phyloP scores from a whole-genome alignment of 2,888 invertebrate species.

The Teleiodes luculella region DNA sequence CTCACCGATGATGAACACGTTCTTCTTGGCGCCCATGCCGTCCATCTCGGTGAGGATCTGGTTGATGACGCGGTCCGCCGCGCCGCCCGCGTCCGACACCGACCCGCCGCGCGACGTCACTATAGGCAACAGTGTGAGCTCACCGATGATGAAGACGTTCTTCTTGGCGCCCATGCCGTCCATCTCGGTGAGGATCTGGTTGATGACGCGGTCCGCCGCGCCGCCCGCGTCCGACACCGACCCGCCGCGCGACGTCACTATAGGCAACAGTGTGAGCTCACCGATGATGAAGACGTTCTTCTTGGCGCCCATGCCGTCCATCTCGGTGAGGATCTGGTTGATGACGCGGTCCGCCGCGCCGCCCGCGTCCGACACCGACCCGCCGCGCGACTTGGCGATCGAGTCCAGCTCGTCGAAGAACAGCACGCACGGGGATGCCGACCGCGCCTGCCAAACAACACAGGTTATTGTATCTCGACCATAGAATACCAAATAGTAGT shows the following conservation, averaged over 20 bases:
- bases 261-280: conserved; percentile 78
- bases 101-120: conserved; percentile 99
- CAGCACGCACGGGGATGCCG: conserved; percentile 98
- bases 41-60: conserved; percentile 99
- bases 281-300: conserved; percentile 99
- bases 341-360: conserved; percentile 99
- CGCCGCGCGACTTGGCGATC: conserved; percentile 99
- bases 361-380: conserved; percentile 97
- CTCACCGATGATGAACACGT: conserved; percentile 84
- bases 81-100: conserved; percentile 98
- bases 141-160: conserved; percentile 88
- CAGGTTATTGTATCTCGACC: background rate
- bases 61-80: conserved; percentile 99
- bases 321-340: conserved; percentile 99
- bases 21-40: conserved; percentile 99
- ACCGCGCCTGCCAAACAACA: conserved; percentile 84
- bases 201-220: conserved; percentile 99
- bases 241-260: conserved; percentile 99
- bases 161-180: conserved; percentile 99
- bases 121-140: conserved; percentile 77
- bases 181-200: conserved; percentile 99
- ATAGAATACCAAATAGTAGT: too few species aligned
- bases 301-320: conserved; percentile 99
- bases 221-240: conserved; percentile 98
- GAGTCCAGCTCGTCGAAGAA: conserved; percentile 99